Percentiles rank a stretch among this genome's conserved stretches.
Conservation (phyloP, 2,113 vertebrate genomes). For the Thinocorus orbignyianus region DNA sequence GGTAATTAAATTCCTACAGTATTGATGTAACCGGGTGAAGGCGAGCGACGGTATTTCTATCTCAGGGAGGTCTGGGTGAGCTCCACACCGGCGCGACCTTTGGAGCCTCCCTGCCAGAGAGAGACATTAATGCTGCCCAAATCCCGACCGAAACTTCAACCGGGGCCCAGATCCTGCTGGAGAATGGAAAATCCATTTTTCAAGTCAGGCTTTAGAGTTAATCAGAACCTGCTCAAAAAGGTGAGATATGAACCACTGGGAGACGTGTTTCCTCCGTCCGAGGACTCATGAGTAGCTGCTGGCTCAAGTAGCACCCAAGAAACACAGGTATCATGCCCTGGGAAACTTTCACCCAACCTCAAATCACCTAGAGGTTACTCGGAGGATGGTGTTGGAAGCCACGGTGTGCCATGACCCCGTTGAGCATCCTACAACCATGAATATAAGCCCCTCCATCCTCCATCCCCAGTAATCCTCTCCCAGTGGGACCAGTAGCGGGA, state of each 20-base stretch:
- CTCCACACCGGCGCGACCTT: neutral
- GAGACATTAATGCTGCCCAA: neutral
- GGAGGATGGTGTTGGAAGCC: neutral
- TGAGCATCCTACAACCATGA: accelerated
- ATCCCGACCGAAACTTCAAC: neutral
- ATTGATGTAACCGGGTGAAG: slow-evolving; percentile 3
- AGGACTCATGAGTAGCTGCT: neutral
- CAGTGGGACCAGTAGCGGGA: neutral
- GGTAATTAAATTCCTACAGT: neutral
- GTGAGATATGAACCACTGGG: neutral
- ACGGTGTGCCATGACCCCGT: accelerated
- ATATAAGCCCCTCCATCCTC: neutral
- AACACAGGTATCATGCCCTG: accelerated
- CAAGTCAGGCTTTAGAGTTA: neutral
- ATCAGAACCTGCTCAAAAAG: neutral
- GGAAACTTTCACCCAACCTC: neutral
- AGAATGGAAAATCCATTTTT: neutral
- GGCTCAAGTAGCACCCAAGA: neutral
- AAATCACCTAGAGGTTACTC: neutral
- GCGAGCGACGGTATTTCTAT: neutral
- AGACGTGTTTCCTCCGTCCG: neutral
- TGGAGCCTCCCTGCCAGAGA: neutral
- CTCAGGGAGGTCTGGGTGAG: neutral
- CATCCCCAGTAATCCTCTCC: neutral
- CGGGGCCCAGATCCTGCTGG: neutral